Evolutionary conservation across 2,797 vertebrate species (phyloP), one percentile per base, ranked within the genome.

Genomic region (Etheostoma perlongum): DNA sequence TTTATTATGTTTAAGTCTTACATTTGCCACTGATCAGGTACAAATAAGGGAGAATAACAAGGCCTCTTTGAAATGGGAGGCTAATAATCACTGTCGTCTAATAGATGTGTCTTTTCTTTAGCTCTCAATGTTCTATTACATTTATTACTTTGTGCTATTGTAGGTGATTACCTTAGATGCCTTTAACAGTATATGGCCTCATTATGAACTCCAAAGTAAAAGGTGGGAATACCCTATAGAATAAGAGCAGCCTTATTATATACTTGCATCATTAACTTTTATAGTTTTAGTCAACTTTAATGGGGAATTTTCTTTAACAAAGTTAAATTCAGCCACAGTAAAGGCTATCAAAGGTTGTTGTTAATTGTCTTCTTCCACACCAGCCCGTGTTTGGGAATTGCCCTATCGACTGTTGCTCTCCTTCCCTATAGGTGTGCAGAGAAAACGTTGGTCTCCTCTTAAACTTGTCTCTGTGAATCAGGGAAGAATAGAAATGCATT

Each of bases 201-300:
- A 88, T 89, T 87, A 88, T 84, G 86, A 86, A 88, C 86, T 90
- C 78, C 54, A 82, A 85, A 82, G 64, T 85, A 68, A 85, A 88
- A 84, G 6, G 51, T 81, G 57, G 73, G 49, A 76, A 86, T 76
- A 76, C 85, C 78, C 90, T 83, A 83, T 77, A 88, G 89, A 86
- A 91, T 84, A 85, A 84, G 83, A 76, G 75, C 79, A 74, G 81
- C 65, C 69, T 85, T 84, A 85, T 90, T 82, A 89, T 85, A 69
- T 70, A 85, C 84, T 83, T 82, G 83, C 89, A 79, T 91, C 89
- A 92, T 93, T 91, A 92, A 91, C 85, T 91, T 88, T 91, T 82
- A 91, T 76, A 75, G 81, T 83, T 79, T 86, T 71, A 77, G 68
- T 85, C 84, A 88, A 89, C 85, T 90, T 91, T 91, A 76, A 82